Percentiles rank a stretch among this genome's conserved stretches.
phyloP scores from a whole-genome alignment of 2,113 vertebrate genomes.

The Spea multiplicata region DNA sequence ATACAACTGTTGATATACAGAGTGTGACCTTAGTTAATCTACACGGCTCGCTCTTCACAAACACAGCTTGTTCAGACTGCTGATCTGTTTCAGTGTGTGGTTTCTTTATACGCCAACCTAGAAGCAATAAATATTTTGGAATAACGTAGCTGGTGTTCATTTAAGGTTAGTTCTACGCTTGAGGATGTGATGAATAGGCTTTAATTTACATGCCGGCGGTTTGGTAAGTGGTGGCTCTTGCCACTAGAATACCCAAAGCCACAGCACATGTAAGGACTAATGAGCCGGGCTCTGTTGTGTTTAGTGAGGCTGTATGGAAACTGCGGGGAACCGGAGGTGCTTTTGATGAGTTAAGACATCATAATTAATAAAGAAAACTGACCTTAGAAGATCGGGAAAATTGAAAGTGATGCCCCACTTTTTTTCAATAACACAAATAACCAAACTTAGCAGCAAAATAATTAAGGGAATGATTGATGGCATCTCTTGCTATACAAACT shows the following conservation, averaged over 20 bases:
- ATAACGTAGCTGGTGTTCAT: conserved; percentile 52
- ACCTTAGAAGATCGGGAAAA: neutral
- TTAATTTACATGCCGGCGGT: conserved; percentile 59
- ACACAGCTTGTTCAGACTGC: conserved; percentile 35
- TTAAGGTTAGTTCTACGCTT: conserved; percentile 55
- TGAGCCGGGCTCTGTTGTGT: conserved; percentile 45
- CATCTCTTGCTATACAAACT: too few species aligned
- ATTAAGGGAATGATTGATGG: neutral
- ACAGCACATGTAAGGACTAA: conserved; percentile 51
- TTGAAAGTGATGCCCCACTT: neutral
- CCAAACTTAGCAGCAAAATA: neutral
- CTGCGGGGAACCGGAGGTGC: conserved; percentile 43
- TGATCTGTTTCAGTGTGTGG: conserved; percentile 42
- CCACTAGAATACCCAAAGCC: conserved; percentile 45
- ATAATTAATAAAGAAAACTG: conserved; percentile 42
- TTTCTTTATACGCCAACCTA: conserved; percentile 48
- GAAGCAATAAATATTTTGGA: conserved; percentile 57
- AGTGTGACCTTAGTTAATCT: conserved; percentile 47
- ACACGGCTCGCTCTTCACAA: conserved; percentile 38
- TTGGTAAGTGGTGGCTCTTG: conserved; percentile 46
- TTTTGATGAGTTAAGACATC: conserved; percentile 20
- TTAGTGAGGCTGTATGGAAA: conserved; percentile 48
- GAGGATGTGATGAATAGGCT: conserved; percentile 58
- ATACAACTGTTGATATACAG: conserved; percentile 26
- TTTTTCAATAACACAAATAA: neutral